These are phyloP conservation scores for Mesoclemmys tuberculata DNA, from an alignment of 2,113 vertebrate genomes.

Conservation along the genomic window DNA sequence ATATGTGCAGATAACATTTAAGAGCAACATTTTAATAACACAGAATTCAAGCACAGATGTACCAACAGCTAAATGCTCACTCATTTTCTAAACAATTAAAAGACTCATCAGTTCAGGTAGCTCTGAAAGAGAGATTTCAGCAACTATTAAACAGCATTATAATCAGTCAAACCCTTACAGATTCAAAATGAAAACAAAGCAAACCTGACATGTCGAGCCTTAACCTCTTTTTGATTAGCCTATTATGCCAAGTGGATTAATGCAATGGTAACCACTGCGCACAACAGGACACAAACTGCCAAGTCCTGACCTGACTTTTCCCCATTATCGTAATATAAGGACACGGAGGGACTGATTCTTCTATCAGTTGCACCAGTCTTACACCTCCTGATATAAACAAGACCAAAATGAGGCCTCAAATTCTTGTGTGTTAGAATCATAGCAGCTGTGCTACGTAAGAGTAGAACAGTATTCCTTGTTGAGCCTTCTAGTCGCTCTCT, in stretches of 20 bases:
- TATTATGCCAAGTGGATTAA: neutral
- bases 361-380: neutral
- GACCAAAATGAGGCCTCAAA: neutral
- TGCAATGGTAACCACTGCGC: neutral
- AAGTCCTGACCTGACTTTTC: neutral
- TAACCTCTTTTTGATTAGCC: neutral
- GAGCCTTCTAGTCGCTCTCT: fast-evolving
- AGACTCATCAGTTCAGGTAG: neutral
- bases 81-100: neutral
- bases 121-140: neutral
- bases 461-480: neutral
- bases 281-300: neutral
- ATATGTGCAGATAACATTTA: neutral
- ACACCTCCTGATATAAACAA: neutral
- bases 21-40: neutral
- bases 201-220: neutral
- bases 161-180: neutral
- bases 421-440: neutral
- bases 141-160: neutral
- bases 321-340: neutral
- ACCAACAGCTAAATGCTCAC: neutral
- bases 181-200: neutral
- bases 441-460: neutral
- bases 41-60: neutral
- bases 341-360: neutral